These are phyloP conservation scores for Muraenolepis orangiensis DNA, from an alignment of 2,797 vertebrate species.

Conservation along the genomic window DNA sequence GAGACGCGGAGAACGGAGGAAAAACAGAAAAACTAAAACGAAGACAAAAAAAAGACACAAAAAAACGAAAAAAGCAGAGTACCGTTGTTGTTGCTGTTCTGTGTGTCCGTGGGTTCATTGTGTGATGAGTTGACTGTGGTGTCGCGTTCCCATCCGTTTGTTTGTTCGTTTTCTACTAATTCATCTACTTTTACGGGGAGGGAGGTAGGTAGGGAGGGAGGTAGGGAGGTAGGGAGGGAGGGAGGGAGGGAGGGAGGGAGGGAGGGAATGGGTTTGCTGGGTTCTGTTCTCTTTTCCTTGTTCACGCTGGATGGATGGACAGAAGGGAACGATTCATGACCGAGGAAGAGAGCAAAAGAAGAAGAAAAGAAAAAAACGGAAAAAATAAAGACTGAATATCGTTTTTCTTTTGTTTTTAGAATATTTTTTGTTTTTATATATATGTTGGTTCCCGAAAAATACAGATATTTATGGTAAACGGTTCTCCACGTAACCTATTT, in stretches of 20 bases:
- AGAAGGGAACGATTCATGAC: conserved; percentile 53
- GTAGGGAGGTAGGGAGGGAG: conserved; percentile 24
- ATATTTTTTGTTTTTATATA: conserved; percentile 66
- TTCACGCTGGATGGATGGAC: conserved; percentile 50
- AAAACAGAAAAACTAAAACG: conserved; percentile 34
- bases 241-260: conserved; percentile 28
- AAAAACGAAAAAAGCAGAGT: conserved; percentile 40
- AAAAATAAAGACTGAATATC: conserved; percentile 64
- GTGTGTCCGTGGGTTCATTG: conserved; percentile 79
- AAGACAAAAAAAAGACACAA: conserved; percentile 32
- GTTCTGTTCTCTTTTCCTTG: conserved; percentile 59
- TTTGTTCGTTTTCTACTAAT: conserved; percentile 75
- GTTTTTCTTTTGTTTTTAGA: conserved; percentile 43
- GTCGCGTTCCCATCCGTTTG: conserved; percentile 68
- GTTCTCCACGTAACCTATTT: conserved; percentile 80
- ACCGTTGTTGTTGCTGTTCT: conserved; percentile 79
- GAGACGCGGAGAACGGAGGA: conserved; percentile 46
- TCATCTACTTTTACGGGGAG: conserved; percentile 62
- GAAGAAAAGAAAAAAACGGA: conserved; percentile 42
- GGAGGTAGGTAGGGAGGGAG: conserved; percentile 26
- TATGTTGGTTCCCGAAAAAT: conserved; percentile 76
- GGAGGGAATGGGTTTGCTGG: conserved; percentile 46
- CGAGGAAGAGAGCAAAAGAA: conserved; percentile 45
- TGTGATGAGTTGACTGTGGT: conserved; percentile 79
- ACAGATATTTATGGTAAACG: conserved; percentile 82